These are phyloP conservation scores for Takifugu bimaculatus DNA, from an alignment of 2,113 vertebrate genomes.

Conservation along the genomic window DNA sequence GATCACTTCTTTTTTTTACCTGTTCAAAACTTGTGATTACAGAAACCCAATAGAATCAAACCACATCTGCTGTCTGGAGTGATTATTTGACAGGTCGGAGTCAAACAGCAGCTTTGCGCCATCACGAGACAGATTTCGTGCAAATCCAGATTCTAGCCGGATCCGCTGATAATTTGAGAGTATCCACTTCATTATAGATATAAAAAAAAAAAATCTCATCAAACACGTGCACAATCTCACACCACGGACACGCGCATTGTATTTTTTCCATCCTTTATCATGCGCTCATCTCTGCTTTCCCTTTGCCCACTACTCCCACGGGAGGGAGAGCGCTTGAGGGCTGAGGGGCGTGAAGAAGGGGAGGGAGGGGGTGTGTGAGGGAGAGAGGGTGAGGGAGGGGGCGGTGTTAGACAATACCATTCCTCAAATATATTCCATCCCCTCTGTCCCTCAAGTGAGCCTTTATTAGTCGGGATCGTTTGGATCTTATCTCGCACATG, in stretches of 20 bases:
- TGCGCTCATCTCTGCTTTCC: conserved; percentile 58
- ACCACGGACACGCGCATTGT: conserved; percentile 13
- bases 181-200: not conserved
- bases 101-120: too few relatives aligned
- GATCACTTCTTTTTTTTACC: not conserved
- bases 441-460: conserved; percentile 64
- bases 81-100: too few relatives aligned
- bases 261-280: conserved; percentile 43
- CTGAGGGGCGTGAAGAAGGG: conserved; percentile 52
- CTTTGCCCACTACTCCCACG: conserved; percentile 63
- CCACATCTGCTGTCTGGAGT: too few relatives aligned
- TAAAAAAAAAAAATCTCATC: too few relatives aligned
- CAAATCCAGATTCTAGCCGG: not conserved
- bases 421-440: conserved; percentile 74
- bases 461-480: conserved; percentile 71
- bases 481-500: conserved; percentile 68
- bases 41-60: too few relatives aligned
- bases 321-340: conserved; percentile 63
- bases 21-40: too few relatives aligned
- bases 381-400: conserved; percentile 35
- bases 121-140: too few relatives aligned
- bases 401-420: conserved; percentile 74
- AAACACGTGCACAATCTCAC: conserved; percentile 39
- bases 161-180: not conserved
- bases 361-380: conserved; percentile 19